Conservation (phyloP, 2,113 vertebrate genomes). For the Archocentrus centrarchus region DNA sequence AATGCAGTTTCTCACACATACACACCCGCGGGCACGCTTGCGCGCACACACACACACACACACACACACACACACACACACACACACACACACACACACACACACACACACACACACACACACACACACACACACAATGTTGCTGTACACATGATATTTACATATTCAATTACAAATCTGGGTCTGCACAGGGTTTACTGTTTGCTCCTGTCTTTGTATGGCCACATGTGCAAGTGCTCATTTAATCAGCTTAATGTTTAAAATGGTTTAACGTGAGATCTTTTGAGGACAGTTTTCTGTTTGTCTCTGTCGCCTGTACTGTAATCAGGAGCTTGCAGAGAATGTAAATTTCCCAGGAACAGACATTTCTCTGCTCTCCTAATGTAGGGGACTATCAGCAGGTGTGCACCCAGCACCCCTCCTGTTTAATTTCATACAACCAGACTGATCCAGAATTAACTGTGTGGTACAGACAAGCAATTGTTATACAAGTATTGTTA, state of each 20-base stretch:
- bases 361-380: not conserved
- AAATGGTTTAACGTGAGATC: not conserved
- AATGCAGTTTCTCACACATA: too few species aligned
- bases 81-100: accelerated
- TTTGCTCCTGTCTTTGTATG: not conserved
- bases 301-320: not conserved
- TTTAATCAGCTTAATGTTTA: not conserved
- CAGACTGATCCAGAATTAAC: not conserved
- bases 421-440: not conserved
- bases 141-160: too few species aligned
- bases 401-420: not conserved
- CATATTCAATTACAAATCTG: not conserved
- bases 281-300: not conserved
- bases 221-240: not conserved
- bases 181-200: not conserved
- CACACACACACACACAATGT: accelerated
- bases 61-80: not conserved
- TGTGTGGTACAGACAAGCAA: not conserved
- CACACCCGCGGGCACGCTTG: too few species aligned
- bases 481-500: not conserved
- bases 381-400: not conserved
- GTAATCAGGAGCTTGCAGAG: not conserved
- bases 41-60: not conserved
- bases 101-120: too few species aligned
- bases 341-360: not conserved